A percentile compares a stretch with the other conserved stretches of the same genome.
Evolutionary conservation across 2,888 invertebrate species (phyloP).

Genomic region (Chalcosyrphus nemorum): DNA sequence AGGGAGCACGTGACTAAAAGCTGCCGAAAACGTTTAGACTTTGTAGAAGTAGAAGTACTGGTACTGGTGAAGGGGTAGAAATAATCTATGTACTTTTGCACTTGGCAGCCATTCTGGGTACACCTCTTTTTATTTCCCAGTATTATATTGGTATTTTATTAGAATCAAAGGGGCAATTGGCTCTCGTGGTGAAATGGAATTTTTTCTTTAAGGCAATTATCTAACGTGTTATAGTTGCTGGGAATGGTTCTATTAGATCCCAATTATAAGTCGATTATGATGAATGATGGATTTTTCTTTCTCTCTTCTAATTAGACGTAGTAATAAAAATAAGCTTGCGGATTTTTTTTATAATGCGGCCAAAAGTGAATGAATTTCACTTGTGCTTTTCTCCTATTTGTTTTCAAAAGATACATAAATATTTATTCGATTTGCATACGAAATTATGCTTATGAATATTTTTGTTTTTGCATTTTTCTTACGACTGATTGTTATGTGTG

Average conservation of each 20-base stretch:
- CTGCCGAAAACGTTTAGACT: slow-evolving; percentile 38
- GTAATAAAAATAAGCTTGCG: neutral
- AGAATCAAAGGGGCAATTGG: neutral
- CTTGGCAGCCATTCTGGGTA: neutral
- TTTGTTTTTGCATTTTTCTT: neutral
- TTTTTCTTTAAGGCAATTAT: neutral
- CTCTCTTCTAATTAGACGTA: neutral
- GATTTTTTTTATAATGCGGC: neutral
- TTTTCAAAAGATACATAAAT: neutral
- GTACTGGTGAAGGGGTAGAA: neutral
- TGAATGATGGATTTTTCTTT: neutral
- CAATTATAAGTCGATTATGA: neutral
- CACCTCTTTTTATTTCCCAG: neutral
- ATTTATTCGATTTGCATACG: neutral
- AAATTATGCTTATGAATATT: neutral
- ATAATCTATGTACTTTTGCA: neutral
- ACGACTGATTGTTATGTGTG: neutral
- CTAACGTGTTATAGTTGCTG: too few species aligned
- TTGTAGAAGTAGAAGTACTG: too few species aligned
- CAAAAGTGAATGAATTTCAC: slow-evolving; percentile 9
- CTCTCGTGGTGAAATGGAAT: neutral
- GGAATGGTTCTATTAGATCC: too few species aligned
- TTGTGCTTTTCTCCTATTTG: neutral
- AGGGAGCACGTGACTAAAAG: slow-evolving; percentile 42
- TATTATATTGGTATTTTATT: neutral